phyloP scores from a whole-genome alignment of 2,113 vertebrate genomes.

The Opisthocomus hoazin region DNA sequence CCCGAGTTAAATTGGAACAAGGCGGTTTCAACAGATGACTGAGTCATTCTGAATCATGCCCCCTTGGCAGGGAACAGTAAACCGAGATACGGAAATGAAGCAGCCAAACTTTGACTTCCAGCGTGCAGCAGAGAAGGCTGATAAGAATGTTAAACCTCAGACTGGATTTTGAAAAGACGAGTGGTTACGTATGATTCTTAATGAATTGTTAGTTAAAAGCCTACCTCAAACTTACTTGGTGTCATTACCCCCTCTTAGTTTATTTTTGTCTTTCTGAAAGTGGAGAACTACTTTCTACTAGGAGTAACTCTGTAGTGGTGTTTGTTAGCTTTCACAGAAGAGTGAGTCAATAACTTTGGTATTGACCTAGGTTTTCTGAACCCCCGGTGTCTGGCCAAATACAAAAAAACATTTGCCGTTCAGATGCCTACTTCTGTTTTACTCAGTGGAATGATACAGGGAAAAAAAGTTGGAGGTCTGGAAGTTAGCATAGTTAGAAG shows the following conservation, averaged over 20 bases:
- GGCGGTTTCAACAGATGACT: background rate
- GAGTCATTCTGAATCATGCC: background rate
- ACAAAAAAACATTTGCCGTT: background rate
- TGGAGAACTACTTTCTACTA: background rate
- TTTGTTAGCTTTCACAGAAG: background rate
- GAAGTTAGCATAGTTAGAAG: background rate
- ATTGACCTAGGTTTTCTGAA: background rate
- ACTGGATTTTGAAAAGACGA: background rate
- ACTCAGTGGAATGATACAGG: background rate
- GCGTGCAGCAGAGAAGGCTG: background rate
- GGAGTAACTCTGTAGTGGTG: background rate
- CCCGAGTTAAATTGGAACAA: background rate
- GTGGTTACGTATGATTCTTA: background rate
- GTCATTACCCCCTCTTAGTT: background rate
- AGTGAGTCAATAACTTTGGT: background rate
- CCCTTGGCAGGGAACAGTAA: background rate
- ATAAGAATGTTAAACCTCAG: background rate
- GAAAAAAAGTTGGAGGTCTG: background rate
- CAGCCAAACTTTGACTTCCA: background rate
- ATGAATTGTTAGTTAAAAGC: background rate
- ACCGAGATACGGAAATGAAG: background rate
- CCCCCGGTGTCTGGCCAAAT: background rate
- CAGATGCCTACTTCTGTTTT: background rate
- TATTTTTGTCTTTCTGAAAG: background rate
- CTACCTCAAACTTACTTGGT: background rate